Percentiles rank a stretch among this genome's conserved stretches.
Conservation (phyloP, 23 tunicate species). For the Styela plicata region DNA sequence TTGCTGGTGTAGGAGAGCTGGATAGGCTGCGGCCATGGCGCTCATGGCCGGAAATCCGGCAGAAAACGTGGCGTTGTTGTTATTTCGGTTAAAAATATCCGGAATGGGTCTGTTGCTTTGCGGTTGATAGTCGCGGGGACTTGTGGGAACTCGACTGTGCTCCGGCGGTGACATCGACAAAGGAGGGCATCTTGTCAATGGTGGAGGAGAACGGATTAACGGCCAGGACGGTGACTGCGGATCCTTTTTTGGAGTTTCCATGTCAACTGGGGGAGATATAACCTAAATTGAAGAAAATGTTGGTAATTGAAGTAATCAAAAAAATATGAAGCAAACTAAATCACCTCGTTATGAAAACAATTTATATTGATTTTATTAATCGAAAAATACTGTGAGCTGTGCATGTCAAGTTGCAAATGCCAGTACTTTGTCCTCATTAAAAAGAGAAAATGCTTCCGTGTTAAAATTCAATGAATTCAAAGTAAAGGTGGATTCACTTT, state of each 20-base stretch:
- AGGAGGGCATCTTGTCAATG: neutral
- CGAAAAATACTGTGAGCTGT: no score
- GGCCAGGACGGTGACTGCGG: neutral
- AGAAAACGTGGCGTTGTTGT: neutral
- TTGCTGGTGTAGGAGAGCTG: constrained; percentile 65
- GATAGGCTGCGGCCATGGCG: constrained; percentile 21
- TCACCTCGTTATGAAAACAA: no score
- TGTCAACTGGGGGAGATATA: neutral
- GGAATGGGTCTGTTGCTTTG: neutral
- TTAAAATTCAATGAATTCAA: no score
- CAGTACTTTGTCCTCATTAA: no score
- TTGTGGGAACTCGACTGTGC: neutral
- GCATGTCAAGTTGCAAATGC: no score
- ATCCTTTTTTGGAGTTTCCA: neutral
- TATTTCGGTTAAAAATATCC: constrained; percentile 19
- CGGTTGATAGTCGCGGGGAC: neutral
- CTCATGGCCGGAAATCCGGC: neutral
- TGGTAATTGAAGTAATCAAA: no score
- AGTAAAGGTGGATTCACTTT: no score
- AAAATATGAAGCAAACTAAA: no score
- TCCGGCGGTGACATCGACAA: neutral
- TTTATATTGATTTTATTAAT: no score
- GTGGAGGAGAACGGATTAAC: neutral
- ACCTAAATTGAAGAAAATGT: no score
- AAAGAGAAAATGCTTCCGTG: no score